Base-by-base conservation (phyloP, 2,797 vertebrate genomes). In the Pogoniulus pusillus region DNA sequence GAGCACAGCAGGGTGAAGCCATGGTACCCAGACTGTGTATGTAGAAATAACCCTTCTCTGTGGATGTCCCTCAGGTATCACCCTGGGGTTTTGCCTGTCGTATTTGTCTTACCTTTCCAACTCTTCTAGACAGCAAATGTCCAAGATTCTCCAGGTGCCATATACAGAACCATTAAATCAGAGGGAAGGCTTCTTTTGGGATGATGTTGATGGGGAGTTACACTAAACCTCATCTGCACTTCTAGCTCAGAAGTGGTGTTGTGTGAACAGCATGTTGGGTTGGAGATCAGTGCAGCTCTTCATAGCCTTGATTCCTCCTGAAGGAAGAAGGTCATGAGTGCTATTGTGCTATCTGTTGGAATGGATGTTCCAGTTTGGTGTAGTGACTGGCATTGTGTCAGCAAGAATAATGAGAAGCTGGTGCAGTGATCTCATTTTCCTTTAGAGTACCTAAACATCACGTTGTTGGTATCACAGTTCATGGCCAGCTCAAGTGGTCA, bases 291-390 rank as follows among this genome's bases (percentile, higher is more conserved):
- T 30, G 29, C 54, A 55, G 74, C 32, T 85, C 59, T 77, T 35
- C 11, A 17, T 16, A 88, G 71, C 57, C 41, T 87, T 34, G 15
- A 30, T 35, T 87, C 20, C 24, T 87, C 58, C 73, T 66, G 47
- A 70, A 87, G 16, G 41, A 29, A 26, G 58, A 87, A 85, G 63
- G 30, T 60, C 0, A 0, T 26, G 24, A 64, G 10, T 2, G 0
- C 45, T 34, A 10, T 1, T 47, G 37, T 73, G 57, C 35, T n/a
- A 41, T 64, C 37, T 1, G 0, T 4, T 79, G 49, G 8, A 79
- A 37, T 0, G 1, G 75, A 22, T 30, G 9, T 71, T 71, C 76
- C 47, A 18, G 15, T 72, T 82, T 69, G 51, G 11, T 85, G 68
- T 71, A 63, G 45, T 59, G 51, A 55, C 41, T 79, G 58, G 7